Percentiles rank a stretch among this genome's conserved stretches.
Conservation (phyloP, 1,140 invertebrate genomes). For the Euura lappo region DNA sequence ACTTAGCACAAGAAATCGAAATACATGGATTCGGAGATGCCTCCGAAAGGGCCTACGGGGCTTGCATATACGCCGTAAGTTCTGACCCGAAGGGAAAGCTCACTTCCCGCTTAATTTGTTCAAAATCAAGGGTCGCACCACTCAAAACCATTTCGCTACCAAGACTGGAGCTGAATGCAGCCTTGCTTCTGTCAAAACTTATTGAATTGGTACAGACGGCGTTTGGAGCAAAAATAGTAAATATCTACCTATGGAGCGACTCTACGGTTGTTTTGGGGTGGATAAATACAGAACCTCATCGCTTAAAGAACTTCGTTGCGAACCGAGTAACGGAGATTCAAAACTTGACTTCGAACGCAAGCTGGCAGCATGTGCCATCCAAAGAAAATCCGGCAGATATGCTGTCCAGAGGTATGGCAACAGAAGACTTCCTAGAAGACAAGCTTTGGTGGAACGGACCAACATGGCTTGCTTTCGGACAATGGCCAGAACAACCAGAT, state of each 20-base stretch:
- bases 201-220: no score
- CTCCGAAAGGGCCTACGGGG: conserved; percentile 30
- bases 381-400: conserved; percentile 39
- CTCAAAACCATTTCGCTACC: conserved; percentile 20
- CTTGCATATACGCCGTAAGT: conserved; percentile 24
- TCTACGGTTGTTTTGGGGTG: conserved; percentile 21
- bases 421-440: conserved; percentile 12
- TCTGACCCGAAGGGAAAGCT: conserved; percentile 5
- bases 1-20: conserved; percentile 12
- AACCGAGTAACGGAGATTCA: conserved; percentile 48
- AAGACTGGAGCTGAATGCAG: conserved; percentile 19
- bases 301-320: conserved; percentile 38
- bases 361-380: not conserved
- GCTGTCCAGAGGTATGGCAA: conserved; percentile 30
- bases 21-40: conserved; percentile 42
- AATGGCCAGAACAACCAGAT: not conserved
- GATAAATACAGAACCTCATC: conserved; percentile 32
- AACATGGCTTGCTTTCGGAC: no score
- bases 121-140: conserved; percentile 32
- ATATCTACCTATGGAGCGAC: no score
- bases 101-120: conserved; percentile 17
- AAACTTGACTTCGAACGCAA: conserved; percentile 18
- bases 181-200: conserved; percentile 16
- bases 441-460: conserved; percentile 26
- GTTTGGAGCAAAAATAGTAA: no score